A percentile compares a stretch with the other conserved stretches of the same genome.
These are phyloP conservation scores for Tanypteryx hageni DNA, from an alignment of 2,888 invertebrate genomes.

Conservation along the genomic window DNA sequence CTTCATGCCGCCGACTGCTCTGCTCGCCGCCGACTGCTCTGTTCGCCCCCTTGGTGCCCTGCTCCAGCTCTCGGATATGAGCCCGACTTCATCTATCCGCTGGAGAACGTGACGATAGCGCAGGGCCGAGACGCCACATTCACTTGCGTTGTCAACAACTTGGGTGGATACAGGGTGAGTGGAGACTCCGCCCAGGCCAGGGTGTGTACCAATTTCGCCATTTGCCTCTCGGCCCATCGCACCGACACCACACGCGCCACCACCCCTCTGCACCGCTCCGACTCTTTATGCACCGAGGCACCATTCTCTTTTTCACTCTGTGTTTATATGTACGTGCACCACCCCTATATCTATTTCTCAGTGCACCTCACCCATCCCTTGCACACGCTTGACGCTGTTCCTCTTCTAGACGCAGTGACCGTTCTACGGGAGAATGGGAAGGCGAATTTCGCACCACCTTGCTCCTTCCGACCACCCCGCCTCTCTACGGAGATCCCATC, in stretches of 20 bases:
- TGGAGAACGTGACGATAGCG: conserved; percentile 90
- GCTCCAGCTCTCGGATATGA: conserved; percentile 85
- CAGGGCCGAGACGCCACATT: conserved; percentile 90
- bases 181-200: conserved; percentile 89
- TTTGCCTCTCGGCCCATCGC: conserved; percentile 25
- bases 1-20: not conserved
- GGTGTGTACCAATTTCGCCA: conserved; percentile 83
- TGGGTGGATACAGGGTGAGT: conserved; percentile 93
- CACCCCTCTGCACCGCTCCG: not conserved
- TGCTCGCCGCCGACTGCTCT: not conserved
- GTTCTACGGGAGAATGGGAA: not conserved
- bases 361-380: not conserved
- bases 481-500: too few species aligned
- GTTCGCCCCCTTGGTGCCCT: not conserved
- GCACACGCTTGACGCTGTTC: not conserved
- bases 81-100: conserved; percentile 87
- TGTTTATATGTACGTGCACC: conserved; percentile 2
- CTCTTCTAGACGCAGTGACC: conserved; percentile 12
- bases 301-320: conserved; percentile 43
- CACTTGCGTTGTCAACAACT: conserved; percentile 91
- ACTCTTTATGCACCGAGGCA: conserved; percentile 44
- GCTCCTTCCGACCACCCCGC: too few species aligned
- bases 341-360: not conserved
- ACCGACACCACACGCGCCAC: not conserved
- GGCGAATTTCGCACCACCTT: too few species aligned